Base-by-base conservation (phyloP, 2,113 vertebrate genomes). In the Mystacornis crossleyi region DNA sequence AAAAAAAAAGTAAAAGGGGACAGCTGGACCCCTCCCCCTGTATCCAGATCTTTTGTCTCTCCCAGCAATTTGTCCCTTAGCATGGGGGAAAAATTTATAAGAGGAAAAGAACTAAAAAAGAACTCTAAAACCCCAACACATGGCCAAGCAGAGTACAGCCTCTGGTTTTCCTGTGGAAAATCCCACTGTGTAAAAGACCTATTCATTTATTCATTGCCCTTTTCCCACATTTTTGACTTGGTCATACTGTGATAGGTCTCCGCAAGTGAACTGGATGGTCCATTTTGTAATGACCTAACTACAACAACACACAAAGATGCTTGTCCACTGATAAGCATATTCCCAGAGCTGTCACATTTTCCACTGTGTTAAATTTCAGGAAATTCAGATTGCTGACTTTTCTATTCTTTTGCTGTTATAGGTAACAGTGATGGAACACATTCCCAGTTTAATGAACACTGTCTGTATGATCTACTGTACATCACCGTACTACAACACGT, bases 401-500 rank as follows among this genome's bases (percentile, higher is more conserved):
- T 24, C 16, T 5, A 2, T 60, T 70, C 61, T 89, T 90, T 86
- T 70, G 18, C 29, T 81, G 6, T 69, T 90, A 17, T 9, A 97
- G 99, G 89, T 73, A 55, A 94, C 87, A 43, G 90, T 98, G 94
- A 78, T 98, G 93, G 97, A 98, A 55, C 97, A 98, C 23, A 70
- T 99, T 65, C 98, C 98, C 69, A 92, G 96, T 24, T 97, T 99
- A 92, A 98, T 99, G 97, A 98, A 94, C 92, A 97, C 95, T 33
- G 96, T 99, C 81, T 91, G 86, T 58, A 97, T 99, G 98, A 98
- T 99, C 71, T 98, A 98, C 87, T 96, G 90, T 16, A 97, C 97
- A 26, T 99, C 99, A 29, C 97, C 86, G 2, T 98, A 98, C 96
- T 99, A 98, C 95, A 98, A 98, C 95, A 98, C 98, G 1, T 98